A percentile compares a stretch with the other conserved stretches of the same genome.
phyloP scores from a whole-genome alignment of 2,797 vertebrate genomes.

The Arnoldichthys spilopterus region DNA sequence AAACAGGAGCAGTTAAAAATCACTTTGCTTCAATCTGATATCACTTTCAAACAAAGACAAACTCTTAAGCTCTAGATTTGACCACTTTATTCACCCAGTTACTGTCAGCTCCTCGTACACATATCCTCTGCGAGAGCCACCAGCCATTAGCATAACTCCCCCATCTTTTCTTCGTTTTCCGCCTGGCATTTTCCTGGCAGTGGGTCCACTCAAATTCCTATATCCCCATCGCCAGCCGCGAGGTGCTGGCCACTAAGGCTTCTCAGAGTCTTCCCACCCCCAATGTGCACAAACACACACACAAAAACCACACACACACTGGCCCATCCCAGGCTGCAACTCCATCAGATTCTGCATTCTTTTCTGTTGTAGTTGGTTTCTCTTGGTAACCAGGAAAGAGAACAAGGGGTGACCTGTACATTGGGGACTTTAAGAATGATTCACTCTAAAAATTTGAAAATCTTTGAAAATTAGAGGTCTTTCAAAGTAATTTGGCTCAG shows the following conservation, averaged over 20 bases:
- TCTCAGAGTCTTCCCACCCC: conserved; percentile 53
- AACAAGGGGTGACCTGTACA: conserved; percentile 61
- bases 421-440: conserved; percentile 6
- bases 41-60: conserved; percentile 2
- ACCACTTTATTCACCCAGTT: conserved; percentile 42
- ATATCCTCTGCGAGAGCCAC: conserved; percentile 42
- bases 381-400: conserved; percentile 78
- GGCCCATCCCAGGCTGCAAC: conserved; percentile 55
- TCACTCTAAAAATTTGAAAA: neutral
- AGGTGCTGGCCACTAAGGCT: conserved; percentile 53
- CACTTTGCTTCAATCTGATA: neutral
- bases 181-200: conserved; percentile 83
- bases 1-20: neutral
- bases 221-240: conserved; percentile 77
- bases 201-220: conserved; percentile 76
- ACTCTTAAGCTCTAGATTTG: conserved; percentile 11
- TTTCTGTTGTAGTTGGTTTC: conserved; percentile 70
- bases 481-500: neutral
- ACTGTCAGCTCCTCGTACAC: conserved; percentile 52
- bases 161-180: conserved; percentile 71
- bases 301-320: conserved; percentile 64
- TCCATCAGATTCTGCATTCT: conserved; percentile 62
- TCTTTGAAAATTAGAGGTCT: neutral
- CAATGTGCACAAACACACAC: conserved; percentile 66
- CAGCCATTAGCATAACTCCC: conserved; percentile 49